Conservation (phyloP, 2,888 invertebrate species). For the Drosophila mimica region DNA sequence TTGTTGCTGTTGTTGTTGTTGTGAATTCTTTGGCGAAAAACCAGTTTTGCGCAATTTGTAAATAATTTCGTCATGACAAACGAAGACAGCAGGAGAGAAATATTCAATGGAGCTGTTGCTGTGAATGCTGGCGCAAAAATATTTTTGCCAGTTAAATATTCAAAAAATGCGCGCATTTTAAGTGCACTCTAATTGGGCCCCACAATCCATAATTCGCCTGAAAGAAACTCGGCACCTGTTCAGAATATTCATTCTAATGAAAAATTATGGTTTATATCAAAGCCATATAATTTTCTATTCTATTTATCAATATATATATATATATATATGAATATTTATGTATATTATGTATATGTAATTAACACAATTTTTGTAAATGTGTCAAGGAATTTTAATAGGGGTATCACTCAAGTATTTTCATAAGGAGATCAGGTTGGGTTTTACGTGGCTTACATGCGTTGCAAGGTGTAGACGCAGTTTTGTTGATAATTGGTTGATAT, state of each 20-base stretch:
- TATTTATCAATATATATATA: slow-evolving; percentile 11
- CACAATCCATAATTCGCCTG: slow-evolving; percentile 51
- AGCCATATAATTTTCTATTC: background rate
- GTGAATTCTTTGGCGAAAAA: slow-evolving; percentile 45
- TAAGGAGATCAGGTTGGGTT: background rate
- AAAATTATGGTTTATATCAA: background rate
- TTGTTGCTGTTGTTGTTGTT: slow-evolving; percentile 16
- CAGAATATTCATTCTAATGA: background rate
- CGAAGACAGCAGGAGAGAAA: slow-evolving; percentile 35
- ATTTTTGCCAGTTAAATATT: slow-evolving; percentile 40
- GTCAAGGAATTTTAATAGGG: background rate
- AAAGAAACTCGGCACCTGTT: slow-evolving; percentile 47
- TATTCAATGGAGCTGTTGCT: slow-evolving; percentile 17
- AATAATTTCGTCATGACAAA: slow-evolving; percentile 69
- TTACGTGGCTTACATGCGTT: background rate
- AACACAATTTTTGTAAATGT: background rate
- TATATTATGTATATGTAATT: background rate
- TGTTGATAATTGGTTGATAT: slow-evolving; percentile 26
- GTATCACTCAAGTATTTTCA: background rate
- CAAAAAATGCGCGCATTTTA: slow-evolving; percentile 52
- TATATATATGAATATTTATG: background rate
- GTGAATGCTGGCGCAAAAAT: slow-evolving; percentile 29
- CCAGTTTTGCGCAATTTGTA: slow-evolving; percentile 73
- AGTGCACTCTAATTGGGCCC: slow-evolving; percentile 62
- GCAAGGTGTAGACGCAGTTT: slow-evolving; percentile 1